Evolutionary conservation across 2,797 vertebrate species (phyloP), one percentile per base, ranked within the genome.

Genomic region (Molossus alvarezi): DNA sequence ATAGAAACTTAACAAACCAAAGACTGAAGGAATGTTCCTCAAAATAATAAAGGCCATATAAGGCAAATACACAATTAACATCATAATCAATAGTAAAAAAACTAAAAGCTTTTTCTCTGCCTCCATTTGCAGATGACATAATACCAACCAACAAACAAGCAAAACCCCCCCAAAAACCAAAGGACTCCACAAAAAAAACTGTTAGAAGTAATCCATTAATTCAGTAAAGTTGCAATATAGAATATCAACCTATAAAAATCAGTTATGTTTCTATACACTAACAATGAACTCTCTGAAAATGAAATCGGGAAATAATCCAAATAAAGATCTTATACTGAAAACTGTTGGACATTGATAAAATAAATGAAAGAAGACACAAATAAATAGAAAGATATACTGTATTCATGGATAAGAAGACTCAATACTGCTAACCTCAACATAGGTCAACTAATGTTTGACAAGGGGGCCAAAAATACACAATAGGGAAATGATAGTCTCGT

Each of bases 211-310:
- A 51, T 55, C 29, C 60, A 71, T 71, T 45, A 83, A 64, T 73
- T 83, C 48, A n/a, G 11, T n/a, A n/a, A 64, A 83, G 48, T 64
- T 84, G 20, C 20, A 84, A 18, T 27, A 65, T 75, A 75, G 13
- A 55, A 65, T 83, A 64, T 91, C n/a, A 91, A 62, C 67, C 73
- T 55, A 62, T 9, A 84, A 91, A 83, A 84, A n/a, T 83, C 45
- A 73, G n/a, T 18, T 64, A 20, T 64, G 58, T 57, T 65, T 84
- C 51, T 84, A 73, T 60, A 64, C n/a, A 83, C 12, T 41, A 53
- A 15, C 57, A 83, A 15, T 84, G 51, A 75, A 57, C 48, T n/a
- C 77, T 81, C 27, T 20, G 55, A 57, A 60, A 87, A 45, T 5
- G 41, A 45, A 45, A 45, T 45, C 41, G 3, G 41, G 41, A 45